Conservation (phyloP, 2,797 vertebrate genomes). For the Apogon hyalosoma region DNA sequence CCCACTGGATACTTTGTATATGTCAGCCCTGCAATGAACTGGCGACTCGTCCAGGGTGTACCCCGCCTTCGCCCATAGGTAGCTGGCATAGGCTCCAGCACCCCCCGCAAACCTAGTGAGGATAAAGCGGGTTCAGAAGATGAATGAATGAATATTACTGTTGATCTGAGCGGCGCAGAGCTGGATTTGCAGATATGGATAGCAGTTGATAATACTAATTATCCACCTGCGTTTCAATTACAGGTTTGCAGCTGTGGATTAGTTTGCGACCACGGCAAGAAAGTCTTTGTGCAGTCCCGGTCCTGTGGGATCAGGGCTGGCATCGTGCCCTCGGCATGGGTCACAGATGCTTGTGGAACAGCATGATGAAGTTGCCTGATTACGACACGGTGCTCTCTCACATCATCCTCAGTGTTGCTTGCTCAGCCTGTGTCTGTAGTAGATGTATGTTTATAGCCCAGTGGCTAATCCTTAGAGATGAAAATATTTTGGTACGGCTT, state of each 20-base stretch:
- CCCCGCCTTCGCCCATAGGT: too few species aligned
- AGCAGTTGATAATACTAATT: slow-evolving; percentile 6
- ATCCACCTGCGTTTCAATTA: slow-evolving; percentile 9
- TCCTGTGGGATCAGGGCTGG: slow-evolving; percentile 17
- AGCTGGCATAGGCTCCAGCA: too few species aligned
- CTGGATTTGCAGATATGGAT: slow-evolving; percentile 4
- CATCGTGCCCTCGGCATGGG: slow-evolving; percentile 19
- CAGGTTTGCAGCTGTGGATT: slow-evolving; percentile 6
- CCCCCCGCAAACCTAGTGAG: too few species aligned
- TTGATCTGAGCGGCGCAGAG: background rate
- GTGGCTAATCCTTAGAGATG: slow-evolving; percentile 3
- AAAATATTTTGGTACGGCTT: background rate
- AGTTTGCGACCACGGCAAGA: slow-evolving; percentile 15
- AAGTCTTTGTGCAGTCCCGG: slow-evolving; percentile 5
- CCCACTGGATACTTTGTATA: too few species aligned
- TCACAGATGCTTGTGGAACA: slow-evolving; percentile 33
- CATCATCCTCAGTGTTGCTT: background rate
- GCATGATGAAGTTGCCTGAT: slow-evolving; percentile 21
- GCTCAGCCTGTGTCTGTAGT: background rate
- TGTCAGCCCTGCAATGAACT: too few species aligned
- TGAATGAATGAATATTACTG: background rate
- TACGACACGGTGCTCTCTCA: slow-evolving; percentile 4
- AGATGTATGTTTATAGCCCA: slow-evolving; percentile 6
- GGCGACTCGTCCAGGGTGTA: too few species aligned
- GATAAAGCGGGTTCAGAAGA: too few species aligned